A percentile compares a stretch with the other conserved stretches of the same genome.
phyloP scores from a whole-genome alignment of 2,113 vertebrate genomes.

The Corythornis vintsioides region DNA sequence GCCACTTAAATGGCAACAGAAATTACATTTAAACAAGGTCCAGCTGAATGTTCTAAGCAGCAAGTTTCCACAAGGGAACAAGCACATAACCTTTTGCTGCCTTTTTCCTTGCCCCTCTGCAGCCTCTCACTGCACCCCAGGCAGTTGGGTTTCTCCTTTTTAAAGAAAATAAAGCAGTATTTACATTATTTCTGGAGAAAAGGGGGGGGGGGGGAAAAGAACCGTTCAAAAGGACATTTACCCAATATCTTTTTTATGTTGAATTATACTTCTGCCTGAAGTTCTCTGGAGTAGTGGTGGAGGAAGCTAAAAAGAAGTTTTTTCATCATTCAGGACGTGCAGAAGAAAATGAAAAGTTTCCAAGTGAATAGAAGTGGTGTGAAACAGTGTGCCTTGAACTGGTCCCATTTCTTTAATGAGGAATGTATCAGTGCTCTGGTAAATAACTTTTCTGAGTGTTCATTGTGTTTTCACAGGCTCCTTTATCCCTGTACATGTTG shows the following conservation, averaged over 20 bases:
- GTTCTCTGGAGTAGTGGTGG: neutral
- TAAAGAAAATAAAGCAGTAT: neutral
- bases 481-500: neutral
- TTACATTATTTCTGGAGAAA: neutral
- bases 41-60: neutral
- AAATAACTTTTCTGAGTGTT: neutral
- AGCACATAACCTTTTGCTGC: neutral
- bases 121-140: neutral
- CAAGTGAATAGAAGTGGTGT: neutral
- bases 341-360: neutral
- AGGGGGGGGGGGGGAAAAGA: neutral
- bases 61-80: neutral
- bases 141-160: neutral
- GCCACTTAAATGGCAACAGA: constrained; percentile 31
- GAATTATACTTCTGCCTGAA: neutral
- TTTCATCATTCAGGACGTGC: neutral
- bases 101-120: neutral
- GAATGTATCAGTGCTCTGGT: neutral
- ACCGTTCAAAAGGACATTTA: neutral
- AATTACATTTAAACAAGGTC: constrained; percentile 13
- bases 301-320: neutral
- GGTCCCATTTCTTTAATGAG: neutral
- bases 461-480: neutral
- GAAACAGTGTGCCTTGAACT: neutral
- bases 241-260: neutral